A percentile compares a stretch with the other conserved stretches of the same genome.
These are phyloP conservation scores for Microplitis demolitor DNA, from an alignment of 1,140 invertebrate species.

Conservation along the genomic window DNA sequence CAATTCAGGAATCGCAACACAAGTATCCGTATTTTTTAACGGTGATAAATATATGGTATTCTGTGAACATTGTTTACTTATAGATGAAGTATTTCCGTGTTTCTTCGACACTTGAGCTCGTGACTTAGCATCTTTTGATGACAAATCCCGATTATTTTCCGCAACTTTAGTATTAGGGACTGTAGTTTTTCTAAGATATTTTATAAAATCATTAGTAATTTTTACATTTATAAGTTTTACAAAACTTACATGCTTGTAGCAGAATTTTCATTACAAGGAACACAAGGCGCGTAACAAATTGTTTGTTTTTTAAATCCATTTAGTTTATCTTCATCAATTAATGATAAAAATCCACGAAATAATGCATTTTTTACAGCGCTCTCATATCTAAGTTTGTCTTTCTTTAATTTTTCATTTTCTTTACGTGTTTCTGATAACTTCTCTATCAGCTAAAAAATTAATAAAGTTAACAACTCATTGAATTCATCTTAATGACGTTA, in stretches of 20 bases:
- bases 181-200: no score
- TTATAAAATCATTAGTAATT: no score
- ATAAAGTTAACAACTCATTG: background rate
- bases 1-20: background rate
- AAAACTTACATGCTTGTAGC: constrained; percentile 25
- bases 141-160: no score
- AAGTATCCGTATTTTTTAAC: background rate
- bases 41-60: constrained; percentile 31
- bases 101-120: background rate
- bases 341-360: constrained; percentile 51
- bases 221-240: no score
- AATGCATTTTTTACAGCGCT: constrained; percentile 52
- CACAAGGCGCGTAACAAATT: constrained; percentile 40
- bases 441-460: constrained; percentile 39
- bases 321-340: constrained; percentile 52
- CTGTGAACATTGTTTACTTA: constrained; percentile 13
- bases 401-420: constrained; percentile 50
- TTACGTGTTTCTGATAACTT: constrained; percentile 42
- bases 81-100: constrained; percentile 12
- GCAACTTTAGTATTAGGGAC: no score
- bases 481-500: background rate
- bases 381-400: constrained; percentile 52
- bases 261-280: constrained; percentile 30
- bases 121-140: no score
- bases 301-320: constrained; percentile 47